These are phyloP conservation scores for Teleopsis dalmanni DNA, from an alignment of 1,140 invertebrate genomes.

Conservation along the genomic window DNA sequence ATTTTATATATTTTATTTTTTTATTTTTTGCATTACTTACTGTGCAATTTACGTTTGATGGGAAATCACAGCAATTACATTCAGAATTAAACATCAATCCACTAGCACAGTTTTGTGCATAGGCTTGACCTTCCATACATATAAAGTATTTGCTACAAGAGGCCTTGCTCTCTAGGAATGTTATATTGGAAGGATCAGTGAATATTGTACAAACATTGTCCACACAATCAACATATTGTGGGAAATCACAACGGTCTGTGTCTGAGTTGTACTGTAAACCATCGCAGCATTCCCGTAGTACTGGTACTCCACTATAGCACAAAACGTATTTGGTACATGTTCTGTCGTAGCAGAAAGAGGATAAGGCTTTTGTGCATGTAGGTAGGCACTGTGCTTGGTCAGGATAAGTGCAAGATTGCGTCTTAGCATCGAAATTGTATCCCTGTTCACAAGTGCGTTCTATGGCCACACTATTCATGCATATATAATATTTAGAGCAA, in stretches of 20 bases:
- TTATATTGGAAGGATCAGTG: slow-evolving; percentile 25
- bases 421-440: slow-evolving; percentile 24
- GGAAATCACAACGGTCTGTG: slow-evolving; percentile 35
- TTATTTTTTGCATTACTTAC: slow-evolving; percentile 26
- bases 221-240: slow-evolving; percentile 35
- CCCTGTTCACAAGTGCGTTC: slow-evolving; percentile 9
- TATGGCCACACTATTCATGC: slow-evolving; percentile 21
- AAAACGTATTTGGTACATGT: slow-evolving; percentile 38
- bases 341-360: slow-evolving; percentile 29
- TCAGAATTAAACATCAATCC: slow-evolving; percentile 27
- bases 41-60: slow-evolving; percentile 23
- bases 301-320: slow-evolving; percentile 22
- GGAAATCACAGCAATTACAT: slow-evolving; percentile 26
- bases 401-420: slow-evolving; percentile 23
- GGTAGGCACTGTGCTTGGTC: slow-evolving; percentile 22
- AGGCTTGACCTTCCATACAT: slow-evolving; percentile 24
- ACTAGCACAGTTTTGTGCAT: slow-evolving; percentile 20
- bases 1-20: too few relatives aligned
- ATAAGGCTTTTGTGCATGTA: slow-evolving; percentile 21
- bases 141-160: slow-evolving; percentile 30
- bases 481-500: slow-evolving; percentile 30
- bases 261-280: slow-evolving; percentile 31
- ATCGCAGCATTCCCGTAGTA: slow-evolving; percentile 24
- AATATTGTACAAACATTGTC: slow-evolving; percentile 29
- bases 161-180: slow-evolving; percentile 28